phyloP scores from a whole-genome alignment of 2,888 invertebrate genomes.

The Eristalinus aeneus region DNA sequence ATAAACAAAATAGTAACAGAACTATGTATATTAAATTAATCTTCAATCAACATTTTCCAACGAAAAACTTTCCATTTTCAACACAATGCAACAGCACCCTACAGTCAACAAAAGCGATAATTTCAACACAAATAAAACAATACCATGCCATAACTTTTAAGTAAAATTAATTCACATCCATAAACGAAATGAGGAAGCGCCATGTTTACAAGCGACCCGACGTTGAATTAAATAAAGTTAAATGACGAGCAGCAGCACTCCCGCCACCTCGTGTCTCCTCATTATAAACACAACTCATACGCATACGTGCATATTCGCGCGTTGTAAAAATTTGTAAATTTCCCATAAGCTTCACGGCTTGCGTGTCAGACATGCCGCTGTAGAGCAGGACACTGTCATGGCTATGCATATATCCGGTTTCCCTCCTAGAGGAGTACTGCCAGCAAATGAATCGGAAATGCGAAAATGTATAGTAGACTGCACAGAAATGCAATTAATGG shows the following conservation, averaged over 20 bases:
- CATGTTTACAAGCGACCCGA: background rate
- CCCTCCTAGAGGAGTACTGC: constrained; percentile 14
- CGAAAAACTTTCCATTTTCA: background rate
- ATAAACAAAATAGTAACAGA: too few relatives aligned
- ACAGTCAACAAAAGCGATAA: background rate
- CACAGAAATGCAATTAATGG: constrained; percentile 74
- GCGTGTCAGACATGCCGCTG: background rate
- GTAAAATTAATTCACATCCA: constrained; percentile 18
- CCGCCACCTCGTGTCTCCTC: background rate
- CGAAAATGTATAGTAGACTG: constrained; percentile 71
- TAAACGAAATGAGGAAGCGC: background rate
- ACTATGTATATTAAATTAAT: too few relatives aligned
- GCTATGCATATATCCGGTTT: constrained; percentile 54
- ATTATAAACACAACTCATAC: background rate
- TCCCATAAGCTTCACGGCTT: background rate
- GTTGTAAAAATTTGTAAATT: constrained; percentile 6
- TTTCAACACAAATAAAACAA: constrained; percentile 15
- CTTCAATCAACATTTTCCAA: too few relatives aligned
- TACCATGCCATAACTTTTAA: constrained; percentile 10
- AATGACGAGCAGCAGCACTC: background rate
- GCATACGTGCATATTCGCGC: background rate
- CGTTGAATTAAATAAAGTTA: constrained; percentile 2
- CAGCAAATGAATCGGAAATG: constrained; percentile 54
- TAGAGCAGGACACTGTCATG: constrained; percentile 35
- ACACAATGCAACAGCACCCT: background rate